These are phyloP conservation scores for Laothoe populi DNA, from an alignment of 2,888 invertebrate genomes.

Conservation along the genomic window DNA sequence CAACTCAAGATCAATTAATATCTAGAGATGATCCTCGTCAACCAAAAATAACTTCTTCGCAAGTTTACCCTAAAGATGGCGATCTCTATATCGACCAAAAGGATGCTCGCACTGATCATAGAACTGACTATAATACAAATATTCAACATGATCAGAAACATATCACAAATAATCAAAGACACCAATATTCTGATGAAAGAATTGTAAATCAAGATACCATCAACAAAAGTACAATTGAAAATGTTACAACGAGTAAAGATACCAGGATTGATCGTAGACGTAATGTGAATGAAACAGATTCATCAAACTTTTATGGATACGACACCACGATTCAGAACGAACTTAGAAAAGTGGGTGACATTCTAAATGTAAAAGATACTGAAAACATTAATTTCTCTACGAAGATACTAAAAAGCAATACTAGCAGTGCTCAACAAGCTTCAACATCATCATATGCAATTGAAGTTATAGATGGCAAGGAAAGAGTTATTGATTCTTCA, in stretches of 20 bases:
- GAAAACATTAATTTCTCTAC: conserved; percentile 74
- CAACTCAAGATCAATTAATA: conserved; percentile 58
- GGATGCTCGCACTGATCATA: conserved; percentile 14
- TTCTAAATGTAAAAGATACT: conserved; percentile 67
- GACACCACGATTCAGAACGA: conserved; percentile 75
- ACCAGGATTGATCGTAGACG: conserved; percentile 55
- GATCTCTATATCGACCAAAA: conserved; percentile 11
- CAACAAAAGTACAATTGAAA: conserved; percentile 50
- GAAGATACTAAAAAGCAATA: conserved; percentile 83
- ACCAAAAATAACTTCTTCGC: conserved; percentile 36
- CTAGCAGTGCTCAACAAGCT: conserved; percentile 85
- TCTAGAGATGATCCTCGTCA: conserved; percentile 44
- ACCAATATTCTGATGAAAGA: conserved; percentile 33
- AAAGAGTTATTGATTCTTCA: conserved; percentile 84
- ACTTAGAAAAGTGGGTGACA: conserved; percentile 73
- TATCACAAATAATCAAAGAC: conserved; percentile 34
- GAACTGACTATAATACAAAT: conserved; percentile 13
- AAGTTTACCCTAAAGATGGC: conserved; percentile 3
- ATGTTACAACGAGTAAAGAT: conserved; percentile 48
- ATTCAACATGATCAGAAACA: conserved; percentile 24
- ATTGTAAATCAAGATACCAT: conserved; percentile 36
- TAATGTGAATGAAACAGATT: conserved; percentile 69
- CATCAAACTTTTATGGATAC: conserved; percentile 78
- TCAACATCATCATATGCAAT: conserved; percentile 87
- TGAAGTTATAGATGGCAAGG: conserved; percentile 87